Conservation (phyloP, 2,113 vertebrate genomes). For the Solea senegalensis region DNA sequence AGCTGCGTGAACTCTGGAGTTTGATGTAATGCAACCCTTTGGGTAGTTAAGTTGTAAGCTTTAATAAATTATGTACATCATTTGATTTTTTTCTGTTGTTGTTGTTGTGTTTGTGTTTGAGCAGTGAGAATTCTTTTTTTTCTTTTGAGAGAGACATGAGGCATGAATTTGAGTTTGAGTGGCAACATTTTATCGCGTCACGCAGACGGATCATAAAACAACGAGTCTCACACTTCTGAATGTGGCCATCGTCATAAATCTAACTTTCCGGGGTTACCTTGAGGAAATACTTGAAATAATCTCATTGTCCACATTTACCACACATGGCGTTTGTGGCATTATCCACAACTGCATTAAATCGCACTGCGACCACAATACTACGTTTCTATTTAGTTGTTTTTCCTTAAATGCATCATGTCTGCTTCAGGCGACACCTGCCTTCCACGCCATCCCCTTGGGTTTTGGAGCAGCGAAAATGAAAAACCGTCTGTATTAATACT, state of each 20-base stretch:
- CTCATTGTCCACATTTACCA: background rate
- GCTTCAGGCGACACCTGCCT: too few species aligned
- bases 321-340: background rate
- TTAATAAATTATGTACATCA: constrained; percentile 73
- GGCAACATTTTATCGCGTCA: constrained; percentile 24
- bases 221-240: background rate
- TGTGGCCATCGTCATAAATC: constrained; percentile 18
- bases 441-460: too few species aligned
- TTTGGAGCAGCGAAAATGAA: too few species aligned
- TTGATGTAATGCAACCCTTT: constrained; percentile 72
- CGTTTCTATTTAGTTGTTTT: too few species aligned
- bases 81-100: constrained; percentile 48
- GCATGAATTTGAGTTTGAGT: constrained; percentile 31
- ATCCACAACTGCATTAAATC: too few species aligned
- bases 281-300: constrained; percentile 17
- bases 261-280: constrained; percentile 6
- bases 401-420: too few species aligned
- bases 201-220: constrained; percentile 30
- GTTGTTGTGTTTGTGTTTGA: constrained; percentile 28
- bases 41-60: constrained; percentile 70
- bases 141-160: background rate
- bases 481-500: too few species aligned
- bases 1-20: constrained; percentile 53
- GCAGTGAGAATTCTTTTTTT: background rate
- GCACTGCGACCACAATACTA: too few species aligned